Conservation (phyloP, 2,888 invertebrate genomes). For the Drosophila nr. medialis region DNA sequence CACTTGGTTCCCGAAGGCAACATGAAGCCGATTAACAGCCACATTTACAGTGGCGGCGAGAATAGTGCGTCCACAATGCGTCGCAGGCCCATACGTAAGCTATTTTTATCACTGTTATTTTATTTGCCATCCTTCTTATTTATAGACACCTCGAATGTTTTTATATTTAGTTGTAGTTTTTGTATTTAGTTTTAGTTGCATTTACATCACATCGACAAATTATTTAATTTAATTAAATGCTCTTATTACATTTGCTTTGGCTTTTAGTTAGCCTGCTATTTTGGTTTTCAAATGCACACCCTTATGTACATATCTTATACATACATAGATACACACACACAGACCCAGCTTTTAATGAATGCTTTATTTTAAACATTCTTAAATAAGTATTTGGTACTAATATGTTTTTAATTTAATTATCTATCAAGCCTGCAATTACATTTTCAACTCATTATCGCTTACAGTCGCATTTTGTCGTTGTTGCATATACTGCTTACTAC, state of each 20-base stretch:
- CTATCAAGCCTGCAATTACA: conserved; percentile 13
- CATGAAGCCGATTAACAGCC: conserved; percentile 64
- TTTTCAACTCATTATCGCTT: conserved; percentile 15
- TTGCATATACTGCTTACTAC: conserved; percentile 32
- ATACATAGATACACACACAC: conserved; percentile 1
- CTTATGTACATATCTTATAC: conserved; percentile 37
- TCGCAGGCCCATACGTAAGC: conserved; percentile 80
- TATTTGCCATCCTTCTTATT: conserved; percentile 39
- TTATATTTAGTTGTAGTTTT: conserved; percentile 7
- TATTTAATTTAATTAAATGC: conserved; percentile 27
- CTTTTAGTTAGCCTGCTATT: conserved; percentile 13
- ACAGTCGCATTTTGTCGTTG: conserved; percentile 36
- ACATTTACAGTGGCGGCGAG: conserved; percentile 66
- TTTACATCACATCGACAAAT: conserved; percentile 7
- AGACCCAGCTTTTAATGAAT: neutral
- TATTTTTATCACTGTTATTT: conserved; percentile 58
- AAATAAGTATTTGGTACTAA: conserved; percentile 24
- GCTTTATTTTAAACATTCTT: conserved; percentile 3
- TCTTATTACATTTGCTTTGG: conserved; percentile 25
- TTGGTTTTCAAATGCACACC: conserved; percentile 28
- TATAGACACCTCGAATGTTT: conserved; percentile 26
- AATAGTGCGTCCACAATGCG: conserved; percentile 72
- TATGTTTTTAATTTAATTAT: conserved; percentile 18
- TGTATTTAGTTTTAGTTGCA: conserved; percentile 36
- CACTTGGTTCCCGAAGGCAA: conserved; percentile 41